Conservation (phyloP, 2,797 vertebrate genomes). For the Podarcis siculus region DNA sequence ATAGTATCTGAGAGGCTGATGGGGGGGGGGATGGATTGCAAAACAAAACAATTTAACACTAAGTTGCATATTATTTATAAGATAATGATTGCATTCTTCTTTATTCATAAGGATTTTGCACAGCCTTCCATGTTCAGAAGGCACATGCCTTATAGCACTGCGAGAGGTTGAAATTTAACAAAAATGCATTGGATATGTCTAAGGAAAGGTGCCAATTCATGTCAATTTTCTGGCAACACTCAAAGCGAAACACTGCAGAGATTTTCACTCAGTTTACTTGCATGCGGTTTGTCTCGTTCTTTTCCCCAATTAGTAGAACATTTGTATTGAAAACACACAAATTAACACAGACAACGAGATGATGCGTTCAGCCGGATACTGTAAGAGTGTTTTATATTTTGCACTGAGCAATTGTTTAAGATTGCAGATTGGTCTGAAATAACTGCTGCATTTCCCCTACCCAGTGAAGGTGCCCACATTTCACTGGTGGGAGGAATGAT, state of each 20-base stretch:
- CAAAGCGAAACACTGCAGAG: slow-evolving; percentile 8
- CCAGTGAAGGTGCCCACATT: not conserved
- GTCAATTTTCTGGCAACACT: slow-evolving; percentile 6
- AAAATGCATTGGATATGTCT: slow-evolving; percentile 18
- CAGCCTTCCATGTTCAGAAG: not conserved
- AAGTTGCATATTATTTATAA: slow-evolving; percentile 9
- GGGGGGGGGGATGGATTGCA: not conserved
- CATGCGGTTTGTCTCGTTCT: slow-evolving; percentile 40
- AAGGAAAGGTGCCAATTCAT: slow-evolving; percentile 5
- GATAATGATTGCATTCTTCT: slow-evolving; percentile 15
- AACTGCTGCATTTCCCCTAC: not conserved
- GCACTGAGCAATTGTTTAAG: not conserved
- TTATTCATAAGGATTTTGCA: slow-evolving; percentile 33
- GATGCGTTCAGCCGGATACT: not conserved
- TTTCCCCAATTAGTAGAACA: slow-evolving; percentile 51
- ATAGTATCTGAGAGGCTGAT: slow-evolving; percentile 2
- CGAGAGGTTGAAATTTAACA: slow-evolving; percentile 17
- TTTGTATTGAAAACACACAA: slow-evolving; percentile 35
- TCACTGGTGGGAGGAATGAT: slow-evolving; percentile 14
- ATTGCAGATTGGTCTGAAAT: not conserved
- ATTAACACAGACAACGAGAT: slow-evolving; percentile 41
- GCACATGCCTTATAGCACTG: not conserved
- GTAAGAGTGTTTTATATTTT: not conserved
- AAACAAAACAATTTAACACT: slow-evolving; percentile 1
- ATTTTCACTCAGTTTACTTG: slow-evolving; percentile 27